These are phyloP conservation scores for Ischnus inquisitorius DNA, from an alignment of 2,888 invertebrate species.

Conservation along the genomic window DNA sequence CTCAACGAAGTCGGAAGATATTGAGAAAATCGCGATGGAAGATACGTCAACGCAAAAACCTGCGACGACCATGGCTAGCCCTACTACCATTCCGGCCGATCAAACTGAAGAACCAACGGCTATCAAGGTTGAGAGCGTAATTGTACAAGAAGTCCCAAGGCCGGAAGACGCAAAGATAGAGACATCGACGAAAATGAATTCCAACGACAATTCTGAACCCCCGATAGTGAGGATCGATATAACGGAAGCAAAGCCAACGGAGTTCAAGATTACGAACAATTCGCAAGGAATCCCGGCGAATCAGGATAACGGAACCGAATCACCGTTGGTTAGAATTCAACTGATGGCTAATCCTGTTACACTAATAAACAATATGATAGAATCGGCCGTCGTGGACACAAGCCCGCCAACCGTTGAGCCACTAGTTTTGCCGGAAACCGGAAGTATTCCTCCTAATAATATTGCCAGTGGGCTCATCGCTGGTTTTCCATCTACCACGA, in stretches of 20 bases:
- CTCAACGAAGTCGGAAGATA: neutral
- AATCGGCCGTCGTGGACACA: conserved; percentile 61
- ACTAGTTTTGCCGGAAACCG: conserved; percentile 71
- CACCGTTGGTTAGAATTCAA: conserved; percentile 77
- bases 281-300: conserved; percentile 52
- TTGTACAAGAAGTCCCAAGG: conserved; percentile 1
- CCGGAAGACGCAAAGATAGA: conserved; percentile 22
- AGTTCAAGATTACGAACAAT: conserved; percentile 52
- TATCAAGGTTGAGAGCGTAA: conserved; percentile 32
- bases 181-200: conserved; percentile 12
- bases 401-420: conserved; percentile 56
- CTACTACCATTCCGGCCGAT: conserved; percentile 1
- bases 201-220: conserved; percentile 67
- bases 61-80: neutral
- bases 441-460: conserved; percentile 62
- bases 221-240: conserved; percentile 76
- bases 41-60: conserved; percentile 28
- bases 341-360: conserved; percentile 74
- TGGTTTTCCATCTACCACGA: conserved; percentile 74
- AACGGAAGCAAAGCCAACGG: conserved; percentile 66
- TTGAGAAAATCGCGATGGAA: conserved; percentile 1
- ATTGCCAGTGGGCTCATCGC: conserved; percentile 80
- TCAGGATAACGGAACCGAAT: conserved; percentile 67
- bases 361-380: conserved; percentile 76
- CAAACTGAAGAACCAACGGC: conserved; percentile 5